Evolutionary conservation across 2,113 vertebrate genomes (phyloP), one percentile per base, ranked within the genome.

Genomic region (Geococcyx californianus): DNA sequence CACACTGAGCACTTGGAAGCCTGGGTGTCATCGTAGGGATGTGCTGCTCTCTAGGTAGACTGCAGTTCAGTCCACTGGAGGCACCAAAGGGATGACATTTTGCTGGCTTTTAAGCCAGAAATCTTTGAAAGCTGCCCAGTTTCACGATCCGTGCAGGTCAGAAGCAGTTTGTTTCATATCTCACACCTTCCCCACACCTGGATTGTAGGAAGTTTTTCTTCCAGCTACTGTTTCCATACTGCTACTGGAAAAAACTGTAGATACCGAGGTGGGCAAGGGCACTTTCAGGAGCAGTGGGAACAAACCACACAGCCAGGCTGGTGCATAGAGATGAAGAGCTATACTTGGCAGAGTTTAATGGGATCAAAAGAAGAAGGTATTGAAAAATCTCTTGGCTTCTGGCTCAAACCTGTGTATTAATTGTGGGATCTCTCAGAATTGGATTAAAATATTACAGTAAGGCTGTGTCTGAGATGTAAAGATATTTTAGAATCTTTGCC

Each of bases 401-500:
- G 44, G 23, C 68, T 67, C 51, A 87, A 73, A 93, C 74, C 34
- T 67, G 56, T 91, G 92, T 93, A 83, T 74, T 83, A 74, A 42
- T 85, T 90, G 45, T 90, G 89, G 70, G 58, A 92, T 93, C 28
- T 89, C 62, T 72, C 87, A 84, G 77, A 82, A 69, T 76, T 66
- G 60, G 24, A 89, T 92, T 94, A 64, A 78, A 93, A 76, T 79
- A 84, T 62, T 68, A 54, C 54, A 91, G 25, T 51, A 62, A 72
- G 40, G n/a, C n/a, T 52, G 7, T 91, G 36, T 87, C 62, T 94
- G 47, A 84, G 86, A 95, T 90, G 67, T 90, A 58, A 80, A 92
- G 55, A 8, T 90, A 78, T 69, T 90, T 74, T 70, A 84, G 91
- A 81, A 86, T 60, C 68, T 89, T 72, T 96, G 92, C 85, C 93